phyloP scores from a whole-genome alignment of 2,113 vertebrate species.

The Speoplatyrhinus poulsoni region DNA sequence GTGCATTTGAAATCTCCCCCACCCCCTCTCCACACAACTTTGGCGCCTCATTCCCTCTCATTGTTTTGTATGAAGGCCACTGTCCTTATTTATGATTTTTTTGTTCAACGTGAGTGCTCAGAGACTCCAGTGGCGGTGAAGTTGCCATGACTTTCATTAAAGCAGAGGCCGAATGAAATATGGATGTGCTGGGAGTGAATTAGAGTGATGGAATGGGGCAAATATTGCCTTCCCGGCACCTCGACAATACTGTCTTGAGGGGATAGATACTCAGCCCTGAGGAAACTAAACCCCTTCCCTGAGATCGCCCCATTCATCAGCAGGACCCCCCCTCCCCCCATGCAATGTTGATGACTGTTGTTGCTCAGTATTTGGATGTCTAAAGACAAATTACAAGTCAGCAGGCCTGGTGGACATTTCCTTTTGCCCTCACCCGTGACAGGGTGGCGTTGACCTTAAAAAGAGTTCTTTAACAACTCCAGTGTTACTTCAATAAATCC shows the following conservation, averaged over 20 bases:
- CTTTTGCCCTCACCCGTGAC: slow-evolving; percentile 43
- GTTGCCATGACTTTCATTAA: slow-evolving; percentile 80
- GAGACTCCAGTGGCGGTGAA: slow-evolving; percentile 70
- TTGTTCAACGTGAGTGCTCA: slow-evolving; percentile 60
- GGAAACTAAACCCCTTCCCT: slow-evolving; percentile 57
- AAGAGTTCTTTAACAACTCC: slow-evolving; percentile 36
- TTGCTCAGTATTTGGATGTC: slow-evolving; percentile 29
- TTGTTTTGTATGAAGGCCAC: slow-evolving; percentile 73
- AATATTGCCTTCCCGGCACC: slow-evolving; percentile 75
- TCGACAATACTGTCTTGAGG: slow-evolving; percentile 72
- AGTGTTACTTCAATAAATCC: slow-evolving; percentile 45
- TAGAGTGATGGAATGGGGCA: slow-evolving; percentile 77
- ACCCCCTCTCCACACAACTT: slow-evolving; percentile 36
- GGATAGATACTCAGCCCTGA: slow-evolving; percentile 63
- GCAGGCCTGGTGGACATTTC: slow-evolving; percentile 26
- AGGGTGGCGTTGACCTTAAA: slow-evolving; percentile 42
- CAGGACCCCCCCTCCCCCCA: slow-evolving; percentile 38
- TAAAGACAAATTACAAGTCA: slow-evolving; percentile 24
- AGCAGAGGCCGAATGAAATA: slow-evolving; percentile 78
- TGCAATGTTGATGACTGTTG: slow-evolving; percentile 55
- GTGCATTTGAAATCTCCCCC: slow-evolving; percentile 32
- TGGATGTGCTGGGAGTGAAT: slow-evolving; percentile 79
- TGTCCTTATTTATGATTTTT: slow-evolving; percentile 76
- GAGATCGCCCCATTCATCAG: slow-evolving; percentile 67
- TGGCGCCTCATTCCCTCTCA: slow-evolving; percentile 53